Percentiles rank a stretch among this genome's conserved stretches.
Evolutionary conservation across 2,113 vertebrate genomes (phyloP).

Genomic region (Aptenodytes patagonicus): DNA sequence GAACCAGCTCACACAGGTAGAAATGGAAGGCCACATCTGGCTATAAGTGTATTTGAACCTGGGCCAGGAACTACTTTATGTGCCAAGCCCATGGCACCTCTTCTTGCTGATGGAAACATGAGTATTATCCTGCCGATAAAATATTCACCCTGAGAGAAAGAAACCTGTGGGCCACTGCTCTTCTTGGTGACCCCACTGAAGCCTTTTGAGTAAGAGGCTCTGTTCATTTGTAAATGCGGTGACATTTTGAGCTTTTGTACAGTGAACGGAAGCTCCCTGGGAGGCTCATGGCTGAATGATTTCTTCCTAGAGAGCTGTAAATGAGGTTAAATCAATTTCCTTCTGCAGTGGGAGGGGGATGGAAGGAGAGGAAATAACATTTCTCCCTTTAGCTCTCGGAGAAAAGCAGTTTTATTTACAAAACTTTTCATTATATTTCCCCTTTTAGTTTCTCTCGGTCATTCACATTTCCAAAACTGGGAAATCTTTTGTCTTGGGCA

Average conservation of each 20-base stretch:
- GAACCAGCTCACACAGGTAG: neutral
- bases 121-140: conserved; percentile 31
- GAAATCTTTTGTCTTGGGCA: neutral
- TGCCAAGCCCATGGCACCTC: neutral
- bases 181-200: neutral
- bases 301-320: conserved; percentile 71
- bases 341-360: neutral
- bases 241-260: conserved; percentile 76
- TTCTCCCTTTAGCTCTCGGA: neutral
- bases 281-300: conserved; percentile 58
- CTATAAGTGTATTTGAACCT: neutral
- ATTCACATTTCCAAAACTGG: neutral
- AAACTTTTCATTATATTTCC: neutral
- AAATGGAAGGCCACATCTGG: neutral
- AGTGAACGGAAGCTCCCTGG: conserved; percentile 46
- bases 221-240: conserved; percentile 70
- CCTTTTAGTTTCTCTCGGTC: neutral
- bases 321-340: conserved; percentile 69
- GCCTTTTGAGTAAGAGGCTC: conserved; percentile 53
- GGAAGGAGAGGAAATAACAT: neutral
- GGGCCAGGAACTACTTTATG: neutral
- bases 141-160: neutral
- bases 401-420: neutral
- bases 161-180: neutral
- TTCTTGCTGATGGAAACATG: neutral